These are phyloP conservation scores for Progne subis DNA, from an alignment of 2,113 vertebrate species.

Conservation along the genomic window DNA sequence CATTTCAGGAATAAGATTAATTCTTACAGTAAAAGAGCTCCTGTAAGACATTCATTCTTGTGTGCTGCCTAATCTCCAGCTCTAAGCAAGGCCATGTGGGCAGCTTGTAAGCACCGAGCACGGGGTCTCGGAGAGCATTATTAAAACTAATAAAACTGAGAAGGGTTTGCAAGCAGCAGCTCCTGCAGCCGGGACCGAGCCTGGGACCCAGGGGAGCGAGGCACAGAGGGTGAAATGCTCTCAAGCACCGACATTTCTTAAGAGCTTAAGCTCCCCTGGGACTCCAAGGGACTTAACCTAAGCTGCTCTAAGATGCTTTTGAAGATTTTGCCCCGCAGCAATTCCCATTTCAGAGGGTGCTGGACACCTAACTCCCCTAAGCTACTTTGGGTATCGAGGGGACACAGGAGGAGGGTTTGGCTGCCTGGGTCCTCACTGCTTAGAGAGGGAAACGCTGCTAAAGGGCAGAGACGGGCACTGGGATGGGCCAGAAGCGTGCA, in stretches of 20 bases:
- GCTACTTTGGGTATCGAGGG: neutral
- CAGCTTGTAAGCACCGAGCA: neutral
- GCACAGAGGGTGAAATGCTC: neutral
- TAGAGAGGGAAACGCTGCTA: neutral
- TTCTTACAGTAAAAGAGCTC: constrained; percentile 53
- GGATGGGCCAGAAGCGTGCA: neutral
- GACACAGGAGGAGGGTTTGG: neutral
- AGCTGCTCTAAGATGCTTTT: constrained; percentile 57
- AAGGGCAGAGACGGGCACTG: neutral
- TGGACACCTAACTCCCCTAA: constrained; percentile 39
- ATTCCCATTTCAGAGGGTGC: constrained; percentile 13
- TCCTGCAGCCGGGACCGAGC: neutral
- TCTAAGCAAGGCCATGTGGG: neutral
- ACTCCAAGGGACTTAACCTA: constrained; percentile 53
- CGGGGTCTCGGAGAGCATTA: neutral
- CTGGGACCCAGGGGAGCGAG: neutral
- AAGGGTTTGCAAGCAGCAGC: neutral
- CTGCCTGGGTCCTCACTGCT: neutral
- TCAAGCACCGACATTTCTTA: constrained; percentile 29
- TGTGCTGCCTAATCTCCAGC: neutral
- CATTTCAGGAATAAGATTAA: constrained; percentile 56
- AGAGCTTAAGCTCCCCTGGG: constrained; percentile 44
- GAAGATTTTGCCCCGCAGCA: constrained; percentile 50
- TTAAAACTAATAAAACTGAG: neutral
- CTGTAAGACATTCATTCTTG: neutral